Conservation (phyloP, 2,888 invertebrate species). For the Chrysomela aeneicollis region DNA sequence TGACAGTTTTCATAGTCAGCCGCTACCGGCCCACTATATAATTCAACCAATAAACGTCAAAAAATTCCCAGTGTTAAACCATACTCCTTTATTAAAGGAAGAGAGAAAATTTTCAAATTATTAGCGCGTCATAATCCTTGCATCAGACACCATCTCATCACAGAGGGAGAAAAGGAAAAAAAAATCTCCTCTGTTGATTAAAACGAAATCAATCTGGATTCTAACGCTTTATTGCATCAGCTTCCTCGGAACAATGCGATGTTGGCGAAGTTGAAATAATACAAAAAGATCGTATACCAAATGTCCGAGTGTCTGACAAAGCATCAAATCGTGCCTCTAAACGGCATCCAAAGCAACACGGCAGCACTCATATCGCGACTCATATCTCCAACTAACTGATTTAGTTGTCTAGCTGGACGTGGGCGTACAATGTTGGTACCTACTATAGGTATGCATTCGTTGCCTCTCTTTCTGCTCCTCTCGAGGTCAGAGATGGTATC, state of each 20-base stretch:
- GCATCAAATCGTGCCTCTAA: constrained; percentile 50
- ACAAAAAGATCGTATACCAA: neutral
- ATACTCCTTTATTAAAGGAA: too few relatives aligned
- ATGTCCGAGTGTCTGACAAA: constrained; percentile 20
- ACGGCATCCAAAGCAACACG: constrained; percentile 52
- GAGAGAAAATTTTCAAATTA: too few relatives aligned
- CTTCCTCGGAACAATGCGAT: neutral
- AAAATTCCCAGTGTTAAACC: too few relatives aligned
- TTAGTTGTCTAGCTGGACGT: constrained; percentile 62
- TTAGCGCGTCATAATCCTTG: too few relatives aligned
- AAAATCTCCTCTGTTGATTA: too few relatives aligned
- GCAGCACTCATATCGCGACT: constrained; percentile 44
- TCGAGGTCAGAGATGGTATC: constrained; percentile 42
- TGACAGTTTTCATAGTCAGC: too few relatives aligned
- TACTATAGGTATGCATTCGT: neutral
- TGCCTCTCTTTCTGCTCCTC: constrained; percentile 28
- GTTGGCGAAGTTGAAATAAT: neutral
- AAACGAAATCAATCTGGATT: too few relatives aligned
- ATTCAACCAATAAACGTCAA: too few relatives aligned
- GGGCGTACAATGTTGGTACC: constrained; percentile 61
- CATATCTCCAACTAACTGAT: constrained; percentile 56
- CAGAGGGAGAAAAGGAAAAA: too few relatives aligned
- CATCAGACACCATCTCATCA: too few relatives aligned
- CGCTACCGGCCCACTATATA: too few relatives aligned
- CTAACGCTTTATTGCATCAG: too few relatives aligned